A percentile compares a stretch with the other conserved stretches of the same genome.
Conservation (phyloP, 1,140 invertebrate species). For the Atta colombica region DNA sequence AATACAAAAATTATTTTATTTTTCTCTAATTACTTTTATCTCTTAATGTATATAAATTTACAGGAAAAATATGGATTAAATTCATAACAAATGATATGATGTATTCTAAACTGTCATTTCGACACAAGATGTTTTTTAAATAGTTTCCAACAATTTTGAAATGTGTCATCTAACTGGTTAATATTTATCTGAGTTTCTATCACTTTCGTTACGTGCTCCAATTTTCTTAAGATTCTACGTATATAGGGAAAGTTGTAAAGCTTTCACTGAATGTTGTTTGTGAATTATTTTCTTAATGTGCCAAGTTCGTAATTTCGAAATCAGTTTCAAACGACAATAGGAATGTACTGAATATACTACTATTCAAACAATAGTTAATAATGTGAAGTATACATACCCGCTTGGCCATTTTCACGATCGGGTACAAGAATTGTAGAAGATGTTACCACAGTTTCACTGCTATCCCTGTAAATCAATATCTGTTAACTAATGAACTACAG, state of each 20-base stretch:
- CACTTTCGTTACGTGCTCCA: slow-evolving; percentile 74
- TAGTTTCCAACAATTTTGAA: background rate
- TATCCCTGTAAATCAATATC: slow-evolving; percentile 72
- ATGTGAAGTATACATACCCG: slow-evolving; percentile 42
- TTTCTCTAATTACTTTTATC: background rate
- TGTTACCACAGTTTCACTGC: slow-evolving; percentile 65
- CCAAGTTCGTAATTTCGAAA: slow-evolving; percentile 51
- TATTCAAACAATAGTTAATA: slow-evolving; percentile 22
- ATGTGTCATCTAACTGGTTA: slow-evolving; percentile 29
- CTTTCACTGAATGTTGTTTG: slow-evolving; percentile 73
- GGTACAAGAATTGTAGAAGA: slow-evolving; percentile 65
- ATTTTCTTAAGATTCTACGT: slow-evolving; percentile 65
- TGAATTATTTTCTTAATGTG: slow-evolving; percentile 55
- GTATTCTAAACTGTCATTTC: background rate
- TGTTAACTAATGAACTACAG: slow-evolving; percentile 4
- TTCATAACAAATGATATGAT: background rate
- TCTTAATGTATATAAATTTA: background rate
- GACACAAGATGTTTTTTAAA: background rate
- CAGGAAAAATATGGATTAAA: background rate
- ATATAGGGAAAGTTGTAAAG: slow-evolving; percentile 74
- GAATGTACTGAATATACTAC: background rate
- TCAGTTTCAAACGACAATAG: background rate
- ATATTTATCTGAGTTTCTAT: slow-evolving; percentile 47
- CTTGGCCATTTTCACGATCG: slow-evolving; percentile 40
- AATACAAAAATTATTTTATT: background rate